A percentile compares a stretch with the other conserved stretches of the same genome.
Conservation (phyloP, 2,888 invertebrate genomes). For the Lepeophtheirus nordmannii region DNA sequence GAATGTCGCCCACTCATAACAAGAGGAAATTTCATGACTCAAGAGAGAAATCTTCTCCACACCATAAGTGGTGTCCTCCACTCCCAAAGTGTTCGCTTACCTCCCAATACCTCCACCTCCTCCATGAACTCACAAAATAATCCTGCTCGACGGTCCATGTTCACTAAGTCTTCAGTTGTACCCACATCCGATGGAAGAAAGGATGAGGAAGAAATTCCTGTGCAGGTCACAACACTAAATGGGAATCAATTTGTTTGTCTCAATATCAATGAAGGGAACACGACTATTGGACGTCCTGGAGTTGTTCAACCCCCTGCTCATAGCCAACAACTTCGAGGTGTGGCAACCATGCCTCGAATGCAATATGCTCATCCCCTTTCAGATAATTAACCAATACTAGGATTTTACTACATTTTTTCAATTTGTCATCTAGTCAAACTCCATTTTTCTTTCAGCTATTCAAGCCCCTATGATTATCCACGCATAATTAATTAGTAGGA, state of each 20-base stretch:
- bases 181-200: background rate
- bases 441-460: too few relatives aligned
- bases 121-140: background rate
- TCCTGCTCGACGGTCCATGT: slow-evolving; percentile 14
- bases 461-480: too few relatives aligned
- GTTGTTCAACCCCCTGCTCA: slow-evolving; percentile 4
- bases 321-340: background rate
- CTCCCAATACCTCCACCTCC: background rate
- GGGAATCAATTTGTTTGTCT: slow-evolving; percentile 22
- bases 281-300: background rate
- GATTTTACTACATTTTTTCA: too few relatives aligned
- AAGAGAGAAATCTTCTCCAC: slow-evolving; percentile 1
- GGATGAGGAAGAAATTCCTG: slow-evolving; percentile 12
- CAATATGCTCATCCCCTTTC: slow-evolving; percentile 1
- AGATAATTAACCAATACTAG: background rate
- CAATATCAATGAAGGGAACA: slow-evolving; percentile 11
- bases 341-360: background rate
- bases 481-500: too few relatives aligned
- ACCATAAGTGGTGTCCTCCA: slow-evolving; percentile 22
- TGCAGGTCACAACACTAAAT: slow-evolving; percentile 24
- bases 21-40: background rate
- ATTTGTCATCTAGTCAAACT: too few relatives aligned
- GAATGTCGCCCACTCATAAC: slow-evolving; percentile 62
- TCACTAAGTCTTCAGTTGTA: background rate
- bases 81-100: slow-evolving; percentile 9